Base-by-base conservation (phyloP, 2,888 invertebrate genomes). In the Sussaba pulchella region DNA sequence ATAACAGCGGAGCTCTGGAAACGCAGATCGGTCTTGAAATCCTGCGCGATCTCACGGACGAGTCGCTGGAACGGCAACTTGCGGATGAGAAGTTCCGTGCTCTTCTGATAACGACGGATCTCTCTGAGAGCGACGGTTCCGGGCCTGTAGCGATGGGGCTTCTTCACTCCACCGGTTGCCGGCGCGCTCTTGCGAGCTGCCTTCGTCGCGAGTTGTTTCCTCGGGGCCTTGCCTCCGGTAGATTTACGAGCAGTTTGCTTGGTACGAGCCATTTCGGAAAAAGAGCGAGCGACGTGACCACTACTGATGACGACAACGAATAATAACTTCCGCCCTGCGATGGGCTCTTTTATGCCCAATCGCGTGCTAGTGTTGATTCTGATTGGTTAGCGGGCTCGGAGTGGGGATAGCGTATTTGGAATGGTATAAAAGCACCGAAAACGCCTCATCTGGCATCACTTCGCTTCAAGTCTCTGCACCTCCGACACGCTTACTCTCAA, bases 211-310 rank as follows among this genome's bases (percentile, higher is more conserved):
- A 96, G 90, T 87, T 95, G 95, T 88, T 96, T 96, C 64, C 96
- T 92, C 0, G 95, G 96, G 31, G 96, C 95, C 89, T 96, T 96
- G 12, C 95, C 95, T 87, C 95, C 96, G 45, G 95, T 96, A 0
- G 95, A 95, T 87, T 96, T 96, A 84, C 95, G 94, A 26, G 95
- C 95, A 1, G 95, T 96, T 86, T 96, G 96, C 92, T 96, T 96
- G 6, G 96, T 96, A 88, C 31, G 31, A 31, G 31, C 31, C 31
- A 31, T 31, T 31, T 31, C n/a, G n/a, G n/a, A n/a, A n/a, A n/a
- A n/a, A n/a, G n/a, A n/a, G n/a, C n/a, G n/a, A n/a, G n/a, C n/a
- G n/a, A n/a, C n/a, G n/a, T n/a, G n/a, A n/a, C n/a, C n/a, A n/a
- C n/a, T n/a, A n/a, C n/a, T n/a, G n/a, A n/a, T n/a, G n/a, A n/a